These are phyloP conservation scores for Ochlodes sylvanus DNA, from an alignment of 2,888 invertebrate species.

Conservation along the genomic window DNA sequence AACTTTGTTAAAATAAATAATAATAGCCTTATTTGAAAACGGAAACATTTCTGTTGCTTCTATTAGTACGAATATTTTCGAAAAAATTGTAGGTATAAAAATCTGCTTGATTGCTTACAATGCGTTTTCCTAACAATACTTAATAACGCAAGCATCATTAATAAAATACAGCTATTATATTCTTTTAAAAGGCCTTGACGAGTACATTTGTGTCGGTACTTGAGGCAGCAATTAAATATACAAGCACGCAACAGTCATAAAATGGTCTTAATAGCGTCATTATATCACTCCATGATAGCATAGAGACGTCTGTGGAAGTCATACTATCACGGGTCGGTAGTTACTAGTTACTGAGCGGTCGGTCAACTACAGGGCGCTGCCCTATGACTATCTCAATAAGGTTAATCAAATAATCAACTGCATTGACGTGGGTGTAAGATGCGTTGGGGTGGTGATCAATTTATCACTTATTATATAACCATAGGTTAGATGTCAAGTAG, in stretches of 20 bases:
- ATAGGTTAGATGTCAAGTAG: slow-evolving; percentile 6
- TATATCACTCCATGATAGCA: slow-evolving; percentile 5
- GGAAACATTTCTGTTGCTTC: too few relatives aligned
- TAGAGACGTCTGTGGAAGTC: slow-evolving; percentile 21
- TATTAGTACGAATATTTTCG: background rate
- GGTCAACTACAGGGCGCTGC: slow-evolving; percentile 61
- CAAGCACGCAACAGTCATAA: slow-evolving; percentile 20
- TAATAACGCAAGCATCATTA: background rate
- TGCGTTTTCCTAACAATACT: background rate
- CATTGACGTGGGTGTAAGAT: slow-evolving; percentile 34
- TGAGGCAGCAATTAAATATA: slow-evolving; percentile 6
- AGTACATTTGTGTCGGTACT: slow-evolving; percentile 3
- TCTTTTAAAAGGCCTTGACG: slow-evolving; percentile 13
- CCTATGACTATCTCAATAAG: slow-evolving; percentile 64
- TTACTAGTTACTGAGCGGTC: slow-evolving; percentile 50
- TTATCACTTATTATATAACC: slow-evolving; percentile 31
- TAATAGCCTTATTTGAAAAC: too few relatives aligned
- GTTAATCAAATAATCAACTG: slow-evolving; percentile 72
- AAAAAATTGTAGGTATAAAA: background rate
- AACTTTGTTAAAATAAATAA: too few relatives aligned
- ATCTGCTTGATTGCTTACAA: background rate
- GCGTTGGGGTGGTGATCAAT: slow-evolving; percentile 30
- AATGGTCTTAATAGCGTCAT: slow-evolving; percentile 21
- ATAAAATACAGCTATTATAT: background rate
- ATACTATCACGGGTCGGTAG: slow-evolving; percentile 29